These are phyloP conservation scores for Nemapogon koenigi DNA, from an alignment of 2,888 invertebrate genomes.

Conservation along the genomic window DNA sequence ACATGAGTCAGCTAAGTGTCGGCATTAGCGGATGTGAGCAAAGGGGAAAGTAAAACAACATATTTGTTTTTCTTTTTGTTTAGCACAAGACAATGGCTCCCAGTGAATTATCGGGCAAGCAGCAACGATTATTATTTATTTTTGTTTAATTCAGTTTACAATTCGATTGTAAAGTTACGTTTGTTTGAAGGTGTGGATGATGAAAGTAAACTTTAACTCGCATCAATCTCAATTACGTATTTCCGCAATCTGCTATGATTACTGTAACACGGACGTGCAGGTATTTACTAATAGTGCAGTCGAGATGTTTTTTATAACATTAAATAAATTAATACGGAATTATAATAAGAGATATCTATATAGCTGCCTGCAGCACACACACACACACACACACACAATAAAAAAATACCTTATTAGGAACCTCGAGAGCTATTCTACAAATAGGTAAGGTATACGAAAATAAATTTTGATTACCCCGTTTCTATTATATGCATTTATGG, in stretches of 20 bases:
- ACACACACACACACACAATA: conserved; percentile 4
- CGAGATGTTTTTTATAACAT: too few species aligned
- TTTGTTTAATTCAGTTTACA: conserved; percentile 23
- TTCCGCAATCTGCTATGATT: background rate
- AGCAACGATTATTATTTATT: conserved; percentile 28
- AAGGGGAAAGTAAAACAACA: conserved; percentile 52
- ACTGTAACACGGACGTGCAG: conserved; percentile 1
- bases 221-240: conserved; percentile 35
- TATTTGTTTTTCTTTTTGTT: conserved; percentile 55
- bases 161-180: conserved; percentile 35
- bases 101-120: conserved; percentile 25
- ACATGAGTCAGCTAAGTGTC: conserved; percentile 52
- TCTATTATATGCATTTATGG: too few species aligned
- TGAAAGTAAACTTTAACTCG: conserved; percentile 49
- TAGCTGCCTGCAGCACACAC: conserved; percentile 15
- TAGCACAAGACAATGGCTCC: conserved; percentile 31
- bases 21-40: conserved; percentile 52
- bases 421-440: too few species aligned
- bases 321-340: too few species aligned
- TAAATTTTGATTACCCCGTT: too few species aligned
- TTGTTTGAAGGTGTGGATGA: conserved; percentile 33
- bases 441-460: too few species aligned
- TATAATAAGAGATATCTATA: too few species aligned
- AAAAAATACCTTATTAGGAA: too few species aligned
- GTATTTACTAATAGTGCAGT: conserved; percentile 2